These are phyloP conservation scores for Dipodomys spectabilis DNA, from an alignment of 2,113 vertebrate genomes.

Conservation along the genomic window DNA sequence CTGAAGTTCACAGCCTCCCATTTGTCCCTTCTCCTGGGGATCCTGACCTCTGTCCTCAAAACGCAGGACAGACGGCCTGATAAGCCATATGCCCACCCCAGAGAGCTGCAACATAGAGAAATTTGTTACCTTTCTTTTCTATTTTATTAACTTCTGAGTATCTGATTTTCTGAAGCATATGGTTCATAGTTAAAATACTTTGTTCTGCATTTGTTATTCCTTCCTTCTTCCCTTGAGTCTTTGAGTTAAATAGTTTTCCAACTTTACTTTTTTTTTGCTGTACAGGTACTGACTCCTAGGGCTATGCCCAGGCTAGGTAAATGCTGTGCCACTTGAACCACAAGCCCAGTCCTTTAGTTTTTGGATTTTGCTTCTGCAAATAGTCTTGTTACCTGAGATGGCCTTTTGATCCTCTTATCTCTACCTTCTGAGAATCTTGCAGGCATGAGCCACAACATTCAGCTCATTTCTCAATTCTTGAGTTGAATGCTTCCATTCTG, in stretches of 20 bases:
- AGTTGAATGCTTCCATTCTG: background rate
- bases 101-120: background rate
- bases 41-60: background rate
- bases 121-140: background rate
- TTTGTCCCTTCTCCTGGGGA: background rate
- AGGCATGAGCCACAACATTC: too few relatives aligned
- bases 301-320: too few relatives aligned
- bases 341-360: too few relatives aligned
- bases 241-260: too few relatives aligned
- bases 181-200: background rate
- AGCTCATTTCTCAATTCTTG: background rate
- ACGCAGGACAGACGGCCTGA: background rate
- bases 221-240: conserved; percentile 10
- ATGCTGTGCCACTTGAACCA: too few relatives aligned
- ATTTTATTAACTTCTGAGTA: background rate
- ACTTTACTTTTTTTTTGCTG: too few relatives aligned
- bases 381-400: too few relatives aligned
- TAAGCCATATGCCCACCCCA: too few relatives aligned
- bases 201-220: background rate
- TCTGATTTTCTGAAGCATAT: conserved; percentile 18
- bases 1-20: background rate
- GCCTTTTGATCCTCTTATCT: too few relatives aligned
- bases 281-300: background rate
- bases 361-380: too few relatives aligned
- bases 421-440: too few relatives aligned